Evolutionary conservation across 2,797 vertebrate species (phyloP), one percentile per base, ranked within the genome.

Genomic region (Gephyroberyx darwinii): DNA sequence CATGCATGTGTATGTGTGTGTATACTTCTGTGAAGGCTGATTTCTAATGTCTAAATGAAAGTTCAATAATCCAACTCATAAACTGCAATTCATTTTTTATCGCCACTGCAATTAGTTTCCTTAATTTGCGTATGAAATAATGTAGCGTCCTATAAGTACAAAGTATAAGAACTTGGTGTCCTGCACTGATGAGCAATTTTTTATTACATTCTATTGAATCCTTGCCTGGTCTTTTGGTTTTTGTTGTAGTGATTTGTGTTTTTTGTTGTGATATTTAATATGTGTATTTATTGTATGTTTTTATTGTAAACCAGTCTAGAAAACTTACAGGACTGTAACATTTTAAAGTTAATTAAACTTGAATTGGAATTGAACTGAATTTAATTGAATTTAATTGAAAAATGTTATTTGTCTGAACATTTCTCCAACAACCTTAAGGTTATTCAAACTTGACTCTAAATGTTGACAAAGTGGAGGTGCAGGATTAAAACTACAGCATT

Each of bases 401-500:
- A 56, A 64, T 39, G 47, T 9, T 14, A 31, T n/a, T 20, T 53
- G 52, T 39, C 33, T 54, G n/a, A 43, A 52, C 50, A 51, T 5
- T 37, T 4, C 54, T 64, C 10, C 8, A 8, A 39, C 43, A 41
- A 69, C 30, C 47, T 54, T 53, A 50, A 66, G 10, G 9, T 65
- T 20, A 9, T 66, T 14, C 35, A 60, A 66, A 66, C 20, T 20
- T 50, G 7, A 35, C 58, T 81, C 52, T 57, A 71, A 75, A 70
- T 80, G 52, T 53, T 72, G 57, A 74, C 19, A 82, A 86, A 87
- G 51, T 64, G 41, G 69, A 65, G 10, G 3, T 77, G 51, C 33
- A 78, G 52, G 63, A 84, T 82, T 78, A 80, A 74, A 86, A 83
- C 20, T 45, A 55, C 56, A 62, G 57, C 52, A 81, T 75, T 75